These are phyloP conservation scores for Alentia gelatinosa DNA, from an alignment of 2,888 invertebrate genomes.

Conservation along the genomic window DNA sequence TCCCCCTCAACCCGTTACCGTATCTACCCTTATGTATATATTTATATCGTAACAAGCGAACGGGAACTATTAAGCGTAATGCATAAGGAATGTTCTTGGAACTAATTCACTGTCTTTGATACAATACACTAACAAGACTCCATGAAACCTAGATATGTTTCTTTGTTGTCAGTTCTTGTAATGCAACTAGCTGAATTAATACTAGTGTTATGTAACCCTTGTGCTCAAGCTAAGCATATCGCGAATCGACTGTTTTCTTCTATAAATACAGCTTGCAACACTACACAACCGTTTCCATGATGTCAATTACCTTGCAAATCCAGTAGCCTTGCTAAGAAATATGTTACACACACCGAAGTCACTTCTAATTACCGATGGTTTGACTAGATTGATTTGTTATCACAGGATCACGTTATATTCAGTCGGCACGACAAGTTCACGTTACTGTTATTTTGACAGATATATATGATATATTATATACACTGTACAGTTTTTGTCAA, in stretches of 20 bases:
- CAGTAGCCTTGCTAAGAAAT: too few relatives aligned
- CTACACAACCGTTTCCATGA: too few relatives aligned
- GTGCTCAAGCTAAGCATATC: too few relatives aligned
- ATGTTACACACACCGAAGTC: neutral
- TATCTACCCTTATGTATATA: too few relatives aligned
- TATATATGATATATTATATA: too few relatives aligned
- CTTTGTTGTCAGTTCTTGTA: neutral
- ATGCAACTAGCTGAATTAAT: neutral
- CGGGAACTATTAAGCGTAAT: too few relatives aligned
- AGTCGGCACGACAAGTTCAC: neutral
- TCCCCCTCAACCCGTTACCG: neutral
- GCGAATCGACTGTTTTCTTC: too few relatives aligned
- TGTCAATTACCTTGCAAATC: too few relatives aligned
- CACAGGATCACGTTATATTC: slow-evolving; percentile 37
- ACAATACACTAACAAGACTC: neutral
- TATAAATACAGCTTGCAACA: neutral
- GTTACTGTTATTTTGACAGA: neutral
- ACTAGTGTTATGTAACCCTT: neutral
- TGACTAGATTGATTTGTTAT: neutral
- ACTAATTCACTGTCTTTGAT: neutral
- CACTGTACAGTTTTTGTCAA: neutral
- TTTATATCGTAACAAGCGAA: too few relatives aligned
- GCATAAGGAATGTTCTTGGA: neutral
- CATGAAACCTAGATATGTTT: neutral
- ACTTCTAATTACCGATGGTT: neutral